Evolutionary conservation across 2,113 vertebrate genomes (phyloP), one percentile per base, ranked within the genome.

Genomic region (Oreochromis niloticus): DNA sequence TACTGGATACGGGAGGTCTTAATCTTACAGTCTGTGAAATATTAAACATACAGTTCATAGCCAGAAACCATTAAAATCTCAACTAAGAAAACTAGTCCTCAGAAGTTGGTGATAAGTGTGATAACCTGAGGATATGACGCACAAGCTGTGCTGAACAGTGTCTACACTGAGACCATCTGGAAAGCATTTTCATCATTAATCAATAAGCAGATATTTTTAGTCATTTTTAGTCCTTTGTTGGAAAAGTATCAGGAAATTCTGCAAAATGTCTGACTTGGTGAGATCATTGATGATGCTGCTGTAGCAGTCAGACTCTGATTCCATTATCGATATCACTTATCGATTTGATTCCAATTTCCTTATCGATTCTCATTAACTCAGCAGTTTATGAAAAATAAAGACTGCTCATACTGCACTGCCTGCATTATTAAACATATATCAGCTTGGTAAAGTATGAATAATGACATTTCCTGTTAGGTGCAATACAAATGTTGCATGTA

Each of bases 241-340:
- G 22, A 24, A 56, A 22, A 55, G n/a, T 24, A 55, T 27, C 22
- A 27, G 4, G 3, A 56, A 27, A 56, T 56, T 56, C 22, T 56
- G 55, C 55, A 4, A 56, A 56, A 56, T 24, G n/a, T 24, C 54
- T 24, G 3, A 55, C n/a, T 55, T 11, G 1, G 2, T 54, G 52
- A 54, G 2, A 12, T 55, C 22, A 22, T 55, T 55, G 3, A 55
- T 24, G 54, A 24, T 55, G 10, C 0, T 55, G n/a, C 54, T 55
- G 2, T 24, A 55, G 10, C 54, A 55, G 54, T 12, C n/a, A 55
- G n/a, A 55, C 54, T 12, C 54, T 22, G 1, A 22, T 55, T 55
- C 54, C 54, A 24, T 55, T 55, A 55, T 55, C 0, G 0, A 55
- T 24, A 2, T 55, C n/a, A 55, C 10, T 0, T 55, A 55, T 0